Base-by-base conservation (phyloP, 2,888 invertebrate genomes). In the Ochropleura plecta region DNA sequence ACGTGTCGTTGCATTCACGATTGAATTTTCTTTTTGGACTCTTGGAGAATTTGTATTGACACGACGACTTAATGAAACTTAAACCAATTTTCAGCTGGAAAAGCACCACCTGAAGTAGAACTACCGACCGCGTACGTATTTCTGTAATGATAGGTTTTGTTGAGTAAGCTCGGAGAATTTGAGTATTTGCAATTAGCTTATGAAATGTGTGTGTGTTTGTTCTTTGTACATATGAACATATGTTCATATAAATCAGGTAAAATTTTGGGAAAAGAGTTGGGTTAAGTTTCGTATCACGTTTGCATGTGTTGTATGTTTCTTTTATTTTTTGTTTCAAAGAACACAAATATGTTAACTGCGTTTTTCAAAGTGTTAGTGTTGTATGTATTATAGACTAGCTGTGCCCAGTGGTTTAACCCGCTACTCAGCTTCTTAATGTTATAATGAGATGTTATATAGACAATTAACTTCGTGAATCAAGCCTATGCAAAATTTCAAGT, bases 81-180 rank as follows among this genome's bases (percentile, higher is more conserved):
- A 40, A 1, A 60, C 42, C 20, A 18, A 66, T 71, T 86, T 86
- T 75, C 84, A 86, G 86, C 20, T 57, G 86, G 85, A 55, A 70
- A 77, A 9, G 42, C 72, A 3, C 67, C 82, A 9, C 82, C 86
- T 51, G 46, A 20, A 14, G 0, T 62, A 62, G 40, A 63, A 0
- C 0, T 78, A 3, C 5, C n/a, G 0, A 44, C 40, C 5, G 66
- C 59, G 79, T 84, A 80, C 48, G 86, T 79, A 66, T 78, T 74
- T 10, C 5, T 72, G 1, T 49, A 59, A 69, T 49, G n/a, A 44
- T 62, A n/a, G 3, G 14, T 44, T 18, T 10, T 48, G 7, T n/a
- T 9, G 40, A 20, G 20, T 20, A n/a, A 40, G 46, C 44, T n/a
- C 5, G 9, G 20, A 10, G 14, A 3, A 18, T 20, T 49, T 49